Percentiles rank a stretch among this genome's conserved stretches.
phyloP scores from a whole-genome alignment of 2,888 invertebrate species.

The Patella ulyssiponensis region DNA sequence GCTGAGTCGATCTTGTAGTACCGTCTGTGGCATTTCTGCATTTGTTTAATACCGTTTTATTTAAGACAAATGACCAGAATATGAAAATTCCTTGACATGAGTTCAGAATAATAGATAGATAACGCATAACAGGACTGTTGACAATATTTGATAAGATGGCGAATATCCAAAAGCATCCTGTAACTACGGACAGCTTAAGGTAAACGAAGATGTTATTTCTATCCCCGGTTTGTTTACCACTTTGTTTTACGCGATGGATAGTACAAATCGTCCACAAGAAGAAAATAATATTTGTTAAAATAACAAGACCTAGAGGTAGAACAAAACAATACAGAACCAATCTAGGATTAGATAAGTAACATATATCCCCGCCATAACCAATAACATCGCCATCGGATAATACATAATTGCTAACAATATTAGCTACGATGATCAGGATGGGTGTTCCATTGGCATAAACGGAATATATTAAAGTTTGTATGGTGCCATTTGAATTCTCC shows the following conservation, averaged over 20 bases:
- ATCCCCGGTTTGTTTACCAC: slow-evolving; percentile 23
- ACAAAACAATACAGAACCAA: slow-evolving; percentile 43
- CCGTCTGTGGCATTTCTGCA: background rate
- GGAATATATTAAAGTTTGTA: slow-evolving; percentile 24
- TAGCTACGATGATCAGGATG: slow-evolving; percentile 16
- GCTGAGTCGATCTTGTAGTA: too few species aligned
- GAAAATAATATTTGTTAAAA: slow-evolving; percentile 44
- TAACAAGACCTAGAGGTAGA: slow-evolving; percentile 40
- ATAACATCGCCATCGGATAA: slow-evolving; percentile 11
- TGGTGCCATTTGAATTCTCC: slow-evolving; percentile 12
- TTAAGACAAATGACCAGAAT: slow-evolving; percentile 46
- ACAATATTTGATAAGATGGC: slow-evolving; percentile 42
- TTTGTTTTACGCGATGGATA: slow-evolving; percentile 27
- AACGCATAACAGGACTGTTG: slow-evolving; percentile 33
- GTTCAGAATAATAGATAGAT: slow-evolving; percentile 42
- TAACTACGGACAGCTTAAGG: slow-evolving; percentile 45
- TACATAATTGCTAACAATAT: slow-evolving; percentile 16
- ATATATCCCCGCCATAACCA: slow-evolving; percentile 41
- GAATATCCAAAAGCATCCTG: slow-evolving; percentile 51
- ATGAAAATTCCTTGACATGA: slow-evolving; percentile 50
- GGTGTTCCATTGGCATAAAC: slow-evolving; percentile 19
- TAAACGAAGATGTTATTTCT: slow-evolving; percentile 41
- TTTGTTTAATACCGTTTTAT: slow-evolving; percentile 34
- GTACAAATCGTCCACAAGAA: slow-evolving; percentile 41
- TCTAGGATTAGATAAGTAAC: slow-evolving; percentile 33